Base-by-base conservation (phyloP, 1,140 invertebrate genomes). In the Polyergus mexicanus region DNA sequence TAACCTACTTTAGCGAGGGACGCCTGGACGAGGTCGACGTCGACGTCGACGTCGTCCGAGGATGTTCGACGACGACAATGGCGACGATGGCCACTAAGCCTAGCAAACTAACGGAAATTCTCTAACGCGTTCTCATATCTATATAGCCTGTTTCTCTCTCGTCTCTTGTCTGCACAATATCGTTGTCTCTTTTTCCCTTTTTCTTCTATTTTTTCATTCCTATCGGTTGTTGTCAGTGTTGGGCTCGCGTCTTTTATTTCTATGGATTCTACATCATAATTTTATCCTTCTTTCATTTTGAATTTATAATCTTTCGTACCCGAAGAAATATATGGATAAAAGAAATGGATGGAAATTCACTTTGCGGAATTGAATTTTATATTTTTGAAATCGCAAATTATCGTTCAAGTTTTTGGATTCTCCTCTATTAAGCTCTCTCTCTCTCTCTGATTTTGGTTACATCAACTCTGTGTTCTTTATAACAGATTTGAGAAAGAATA, bases 1-100 rank as follows among this genome's bases (percentile, higher is more conserved):
- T 93, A 93, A 93, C 93, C 93, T 92, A 93, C 92, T 93, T 93
- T 86, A 87, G 71, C 72, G 89, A 89, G 89, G 86, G 88, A 91
- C 88, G 87, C 87, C 84, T 63, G 88, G 87, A 87, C 91, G 89
- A 87, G 85, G 88, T 72, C 83, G 89, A 89, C 77, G 47, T 75
- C 83, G 89, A 89, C 77, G 47, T 75, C 87, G 85, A 87, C 89
- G 76, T 86, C 68, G 88, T 86, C 87, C 88, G 91, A 91, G 81
- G 90, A 91, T 86, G 85, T 89, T 32, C 76, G 76, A 1, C 76
- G 62, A 54, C 62, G 62, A 13, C 41, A 28, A 22, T 19, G 25
- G 85, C 86, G 86, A 83, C 83, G 90, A 91, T 87, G 90, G 90
- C 84, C 88, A 88, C 35, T 71, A 86, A 92, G 83, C 72, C 75